Base-by-base conservation (phyloP, 2,797 vertebrate genomes). In the Nyctalus aviator region DNA sequence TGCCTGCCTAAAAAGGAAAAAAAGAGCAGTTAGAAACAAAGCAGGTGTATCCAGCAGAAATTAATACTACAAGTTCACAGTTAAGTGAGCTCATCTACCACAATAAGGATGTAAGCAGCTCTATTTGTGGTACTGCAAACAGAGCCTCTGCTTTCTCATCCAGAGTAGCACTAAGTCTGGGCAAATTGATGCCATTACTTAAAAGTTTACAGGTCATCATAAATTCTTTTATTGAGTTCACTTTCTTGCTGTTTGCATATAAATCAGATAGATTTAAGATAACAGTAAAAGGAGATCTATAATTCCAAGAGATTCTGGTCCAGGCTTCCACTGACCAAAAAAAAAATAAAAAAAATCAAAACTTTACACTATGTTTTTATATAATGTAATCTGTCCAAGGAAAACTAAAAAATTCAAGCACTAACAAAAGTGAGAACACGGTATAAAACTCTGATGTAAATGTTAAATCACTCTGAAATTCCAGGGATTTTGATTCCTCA, bases 1-100 rank as follows among this genome's bases (percentile, higher is more conserved):
- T 98, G 99, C 99, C 99, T 99, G 99, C 98, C 99, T 99, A 95
- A 83, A 98, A 92, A 94, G 20, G 89, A 53, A 88, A 93, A 23
- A 86, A 92, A 95, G 35, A 96, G 73, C 73, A 68, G 93, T 98
- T 76, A 97, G 96, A 94, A 97, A 96, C 21, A 79, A 93, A 89
- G 1, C 18, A 91, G 48, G 32, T 64, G 20, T 72, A 18, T 85
- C 77, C 53, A 95, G 95, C 64, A 48, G 72, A 93, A 84, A 4
- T 21, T 21, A 92, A 73, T 50, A 90, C 0, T 27, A 41, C 92
- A 15, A 94, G 41, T 78, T 64, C 75, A 15, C 25, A 94, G 59
- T 81, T 75, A 57, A 30, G 50, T 57, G 68, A 90, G 95, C 87
- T 57, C 8, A 79, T 27, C 8, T 6, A 90, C 44, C 37, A 87